phyloP scores from a whole-genome alignment of 1,140 invertebrate genomes.

The Procambarus clarkii region DNA sequence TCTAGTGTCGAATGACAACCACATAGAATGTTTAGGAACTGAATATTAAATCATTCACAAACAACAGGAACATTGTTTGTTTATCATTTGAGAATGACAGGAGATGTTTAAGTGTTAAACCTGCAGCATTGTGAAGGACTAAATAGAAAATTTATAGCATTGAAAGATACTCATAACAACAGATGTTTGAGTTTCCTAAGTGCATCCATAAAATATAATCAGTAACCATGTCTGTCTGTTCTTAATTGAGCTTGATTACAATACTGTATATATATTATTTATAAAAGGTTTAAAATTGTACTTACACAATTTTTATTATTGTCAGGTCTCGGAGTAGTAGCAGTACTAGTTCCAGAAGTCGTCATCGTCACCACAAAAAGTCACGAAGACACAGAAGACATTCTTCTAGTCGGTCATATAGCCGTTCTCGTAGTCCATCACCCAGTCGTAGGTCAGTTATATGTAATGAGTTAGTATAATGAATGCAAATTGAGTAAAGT shows the following conservation, averaged over 20 bases:
- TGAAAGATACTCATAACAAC: too few species aligned
- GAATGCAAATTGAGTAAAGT: too few species aligned
- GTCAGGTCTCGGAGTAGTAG: conserved; percentile 36
- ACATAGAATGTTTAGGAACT: too few species aligned
- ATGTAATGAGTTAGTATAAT: not conserved
- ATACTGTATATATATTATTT: not conserved
- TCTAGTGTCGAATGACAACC: too few species aligned
- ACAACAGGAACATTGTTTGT: too few species aligned
- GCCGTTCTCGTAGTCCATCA: conserved; percentile 28
- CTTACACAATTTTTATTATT: not conserved
- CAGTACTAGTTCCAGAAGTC: conserved; percentile 45
- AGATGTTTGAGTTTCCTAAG: too few species aligned
- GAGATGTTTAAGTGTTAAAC: too few species aligned
- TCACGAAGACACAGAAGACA: conserved; percentile 24
- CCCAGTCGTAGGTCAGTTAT: conserved; percentile 25
- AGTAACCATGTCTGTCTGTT: not conserved
- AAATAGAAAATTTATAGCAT: too few species aligned
- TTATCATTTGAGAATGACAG: too few species aligned
- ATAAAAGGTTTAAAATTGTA: too few species aligned
- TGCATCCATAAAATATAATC: not conserved
- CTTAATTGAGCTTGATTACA: not conserved
- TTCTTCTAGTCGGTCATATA: conserved; percentile 10
- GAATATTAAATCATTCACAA: too few species aligned
- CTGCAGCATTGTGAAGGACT: too few species aligned
- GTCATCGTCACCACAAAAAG: conserved; percentile 40